A percentile compares a stretch with the other conserved stretches of the same genome.
Conservation (phyloP, 1,140 invertebrate species). For the Drosophila ogumai region DNA sequence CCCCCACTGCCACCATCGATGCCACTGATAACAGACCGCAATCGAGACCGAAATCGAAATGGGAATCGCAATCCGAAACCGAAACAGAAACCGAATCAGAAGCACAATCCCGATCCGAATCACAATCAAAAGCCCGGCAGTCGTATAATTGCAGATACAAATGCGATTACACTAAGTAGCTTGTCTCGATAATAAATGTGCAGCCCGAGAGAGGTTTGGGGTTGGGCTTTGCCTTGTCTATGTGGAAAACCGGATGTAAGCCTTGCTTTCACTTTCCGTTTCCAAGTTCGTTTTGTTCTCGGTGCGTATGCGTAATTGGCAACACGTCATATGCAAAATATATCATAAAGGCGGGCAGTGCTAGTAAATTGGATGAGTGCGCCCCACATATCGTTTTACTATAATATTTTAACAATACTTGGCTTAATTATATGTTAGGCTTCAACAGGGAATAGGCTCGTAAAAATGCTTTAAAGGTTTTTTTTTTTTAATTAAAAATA, state of each 20-base stretch:
- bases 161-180: conserved; percentile 79
- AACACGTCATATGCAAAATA: conserved; percentile 33
- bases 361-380: not conserved
- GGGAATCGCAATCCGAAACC: conserved; percentile 24
- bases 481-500: not conserved
- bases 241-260: conserved; percentile 41
- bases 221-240: conserved; percentile 17
- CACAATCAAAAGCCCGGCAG: conserved; percentile 48
- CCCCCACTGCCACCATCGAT: not conserved
- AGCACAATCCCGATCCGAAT: conserved; percentile 10
- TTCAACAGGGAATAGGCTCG: not conserved
- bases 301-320: conserved; percentile 31
- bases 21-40: conserved; percentile 64
- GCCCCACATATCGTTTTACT: conserved; percentile 6
- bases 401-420: not conserved
- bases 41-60: conserved; percentile 50
- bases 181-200: conserved; percentile 63
- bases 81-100: conserved; percentile 24
- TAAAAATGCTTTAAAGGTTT: not conserved
- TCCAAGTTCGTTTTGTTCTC: conserved; percentile 46
- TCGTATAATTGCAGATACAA: conserved; percentile 71
- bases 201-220: not conserved
- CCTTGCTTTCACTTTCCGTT: conserved; percentile 55
- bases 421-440: conserved; percentile 10
- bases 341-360: not conserved